Conservation (phyloP, 2,797 vertebrate species). For the Paramormyrops hopkinsi region DNA sequence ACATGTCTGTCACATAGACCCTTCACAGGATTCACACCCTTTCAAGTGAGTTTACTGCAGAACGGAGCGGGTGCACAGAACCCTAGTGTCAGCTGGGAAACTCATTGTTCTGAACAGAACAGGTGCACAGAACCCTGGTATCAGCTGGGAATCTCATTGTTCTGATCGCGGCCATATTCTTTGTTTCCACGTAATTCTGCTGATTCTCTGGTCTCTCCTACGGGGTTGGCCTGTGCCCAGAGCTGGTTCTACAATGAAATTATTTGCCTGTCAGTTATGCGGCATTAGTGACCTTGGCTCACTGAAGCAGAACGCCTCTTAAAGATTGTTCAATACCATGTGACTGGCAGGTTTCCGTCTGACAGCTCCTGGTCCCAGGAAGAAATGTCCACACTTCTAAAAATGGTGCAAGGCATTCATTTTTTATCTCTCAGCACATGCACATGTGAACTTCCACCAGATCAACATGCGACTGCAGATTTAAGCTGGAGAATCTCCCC, state of each 20-base stretch:
- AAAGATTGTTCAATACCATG: slow-evolving; percentile 32
- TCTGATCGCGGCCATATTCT: neutral
- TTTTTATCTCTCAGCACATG: neutral
- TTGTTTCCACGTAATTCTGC: neutral
- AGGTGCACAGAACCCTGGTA: neutral
- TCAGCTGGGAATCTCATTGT: slow-evolving; percentile 5
- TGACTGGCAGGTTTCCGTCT: slow-evolving; percentile 31
- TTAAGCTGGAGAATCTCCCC: neutral
- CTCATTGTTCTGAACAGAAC: neutral
- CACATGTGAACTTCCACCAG: neutral
- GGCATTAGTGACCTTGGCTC: slow-evolving; percentile 31
- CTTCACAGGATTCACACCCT: neutral
- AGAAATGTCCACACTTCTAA: neutral
- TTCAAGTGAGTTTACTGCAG: neutral
- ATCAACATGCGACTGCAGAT: neutral
- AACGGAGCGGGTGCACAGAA: neutral
- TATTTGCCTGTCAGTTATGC: slow-evolving; percentile 22
- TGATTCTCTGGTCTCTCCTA: slow-evolving; percentile 3
- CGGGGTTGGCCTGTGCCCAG: neutral
- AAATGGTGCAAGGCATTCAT: neutral
- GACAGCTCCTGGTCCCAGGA: neutral
- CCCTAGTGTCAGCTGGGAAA: slow-evolving; percentile 6
- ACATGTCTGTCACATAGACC: neutral
- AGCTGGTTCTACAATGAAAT: slow-evolving; percentile 23
- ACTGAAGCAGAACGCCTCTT: slow-evolving; percentile 31